These are phyloP conservation scores for Sympetrum striolatum DNA, from an alignment of 2,888 invertebrate genomes.

Conservation along the genomic window DNA sequence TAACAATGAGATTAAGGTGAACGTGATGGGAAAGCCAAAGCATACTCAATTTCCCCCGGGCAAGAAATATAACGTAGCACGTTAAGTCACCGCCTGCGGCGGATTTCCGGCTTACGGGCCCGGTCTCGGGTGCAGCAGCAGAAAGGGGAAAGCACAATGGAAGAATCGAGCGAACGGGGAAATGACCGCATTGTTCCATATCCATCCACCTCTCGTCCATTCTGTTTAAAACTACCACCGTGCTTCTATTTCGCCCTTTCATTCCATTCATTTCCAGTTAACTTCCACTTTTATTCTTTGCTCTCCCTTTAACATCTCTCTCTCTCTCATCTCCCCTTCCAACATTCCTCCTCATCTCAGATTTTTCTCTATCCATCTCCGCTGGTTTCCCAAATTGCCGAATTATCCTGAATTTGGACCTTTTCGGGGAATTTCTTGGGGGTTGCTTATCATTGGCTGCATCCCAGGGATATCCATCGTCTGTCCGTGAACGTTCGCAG, in stretches of 20 bases:
- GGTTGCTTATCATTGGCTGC: too few species aligned
- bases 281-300: background rate
- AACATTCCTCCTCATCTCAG: background rate
- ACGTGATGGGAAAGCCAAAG: background rate
- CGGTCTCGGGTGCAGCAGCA: background rate
- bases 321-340: background rate
- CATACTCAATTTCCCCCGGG: background rate
- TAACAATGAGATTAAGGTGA: too few species aligned
- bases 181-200: background rate
- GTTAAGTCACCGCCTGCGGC: background rate
- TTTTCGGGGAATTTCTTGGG: too few species aligned
- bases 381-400: too few species aligned
- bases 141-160: background rate
- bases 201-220: background rate
- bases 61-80: background rate
- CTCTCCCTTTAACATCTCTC: background rate
- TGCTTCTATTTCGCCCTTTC: background rate
- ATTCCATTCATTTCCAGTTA: background rate
- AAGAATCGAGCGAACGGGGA: background rate
- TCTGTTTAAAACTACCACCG: background rate
- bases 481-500: too few species aligned
- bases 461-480: too few species aligned
- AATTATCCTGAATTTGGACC: too few species aligned
- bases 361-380: too few species aligned
- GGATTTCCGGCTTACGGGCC: background rate